A percentile compares a stretch with the other conserved stretches of the same genome.
Conservation (phyloP, 1,140 invertebrate species). For the Bicyclus anynana region DNA sequence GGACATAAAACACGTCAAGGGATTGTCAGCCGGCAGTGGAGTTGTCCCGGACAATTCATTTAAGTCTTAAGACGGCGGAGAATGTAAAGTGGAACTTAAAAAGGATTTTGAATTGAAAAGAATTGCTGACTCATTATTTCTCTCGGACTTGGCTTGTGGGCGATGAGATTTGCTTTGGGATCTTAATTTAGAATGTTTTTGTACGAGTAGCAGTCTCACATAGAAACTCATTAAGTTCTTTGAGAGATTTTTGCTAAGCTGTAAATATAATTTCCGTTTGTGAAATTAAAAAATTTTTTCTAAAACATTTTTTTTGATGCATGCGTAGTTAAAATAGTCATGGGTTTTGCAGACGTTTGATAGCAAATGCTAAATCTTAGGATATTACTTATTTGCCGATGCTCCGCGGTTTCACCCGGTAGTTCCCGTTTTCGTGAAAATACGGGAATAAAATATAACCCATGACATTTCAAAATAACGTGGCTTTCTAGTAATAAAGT, state of each 20-base stretch:
- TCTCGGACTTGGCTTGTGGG: conserved; percentile 27
- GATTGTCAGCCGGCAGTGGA: conserved; percentile 53
- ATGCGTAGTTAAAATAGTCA: too few species aligned
- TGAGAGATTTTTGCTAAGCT: neutral
- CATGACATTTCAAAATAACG: too few species aligned
- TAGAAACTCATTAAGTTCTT: conserved; percentile 1
- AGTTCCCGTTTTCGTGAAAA: too few species aligned
- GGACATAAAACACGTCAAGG: conserved; percentile 65
- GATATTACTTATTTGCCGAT: too few species aligned
- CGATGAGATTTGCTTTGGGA: conserved; percentile 19
- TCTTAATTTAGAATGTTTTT: conserved; percentile 24
- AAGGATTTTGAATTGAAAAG: conserved; percentile 48
- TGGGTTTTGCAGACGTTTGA: too few species aligned
- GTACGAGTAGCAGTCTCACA: neutral
- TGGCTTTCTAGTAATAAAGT: too few species aligned
- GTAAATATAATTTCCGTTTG: neutral
- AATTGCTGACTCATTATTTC: conserved; percentile 38
- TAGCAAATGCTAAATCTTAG: too few species aligned
- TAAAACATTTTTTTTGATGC: too few species aligned
- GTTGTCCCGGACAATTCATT: conserved; percentile 49
- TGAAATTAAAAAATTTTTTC: neutral
- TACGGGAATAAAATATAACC: too few species aligned
- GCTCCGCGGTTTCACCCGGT: too few species aligned
- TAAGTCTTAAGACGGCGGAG: conserved; percentile 45
- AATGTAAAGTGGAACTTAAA: conserved; percentile 44